Percentiles rank a stretch among this genome's conserved stretches.
These are phyloP conservation scores for Lordiphosa mommai DNA, from an alignment of 1,140 invertebrate genomes.

Conservation along the genomic window DNA sequence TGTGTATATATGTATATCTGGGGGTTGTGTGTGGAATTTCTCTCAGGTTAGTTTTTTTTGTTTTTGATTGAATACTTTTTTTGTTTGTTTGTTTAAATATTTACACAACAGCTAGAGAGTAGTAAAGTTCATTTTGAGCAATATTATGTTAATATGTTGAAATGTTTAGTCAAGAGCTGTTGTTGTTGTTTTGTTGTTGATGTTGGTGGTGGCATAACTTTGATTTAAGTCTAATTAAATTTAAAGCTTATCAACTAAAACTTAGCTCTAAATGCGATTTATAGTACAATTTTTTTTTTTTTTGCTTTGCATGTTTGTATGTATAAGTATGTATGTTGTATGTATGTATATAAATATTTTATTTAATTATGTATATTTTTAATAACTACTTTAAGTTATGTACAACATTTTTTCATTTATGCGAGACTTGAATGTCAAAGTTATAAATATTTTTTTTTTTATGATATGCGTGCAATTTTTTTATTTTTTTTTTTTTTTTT, in stretches of 20 bases:
- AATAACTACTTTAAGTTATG: constrained; percentile 56
- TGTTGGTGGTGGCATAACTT: constrained; percentile 33
- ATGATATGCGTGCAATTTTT: constrained; percentile 63
- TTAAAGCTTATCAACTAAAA: constrained; percentile 54
- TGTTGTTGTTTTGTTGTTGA: constrained; percentile 29
- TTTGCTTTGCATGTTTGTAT: constrained; percentile 42
- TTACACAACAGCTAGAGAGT: constrained; percentile 66
- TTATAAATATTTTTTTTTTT: constrained; percentile 47
- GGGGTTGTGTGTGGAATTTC: constrained; percentile 22
- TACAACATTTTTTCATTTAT: constrained; percentile 30
- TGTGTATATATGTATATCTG: constrained; percentile 15
- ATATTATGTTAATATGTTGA: constrained; percentile 15
- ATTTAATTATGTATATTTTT: constrained; percentile 71
- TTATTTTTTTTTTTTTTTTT: constrained; percentile 13
- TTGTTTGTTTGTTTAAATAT: constrained; percentile 38
- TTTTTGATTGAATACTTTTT: constrained; percentile 56
- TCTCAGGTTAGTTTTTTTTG: constrained; percentile 38
- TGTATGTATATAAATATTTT: constrained; percentile 52
- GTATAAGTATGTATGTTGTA: constrained; percentile 12
- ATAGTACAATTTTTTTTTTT: constrained; percentile 58
- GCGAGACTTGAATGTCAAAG: constrained; percentile 17
- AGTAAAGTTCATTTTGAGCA: constrained; percentile 51
- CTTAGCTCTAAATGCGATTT: constrained; percentile 66
- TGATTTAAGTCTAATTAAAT: constrained; percentile 57
- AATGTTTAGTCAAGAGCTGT: constrained; percentile 42